Percentiles rank a stretch among this genome's conserved stretches.
These are phyloP conservation scores for Cistogaster globosa DNA, from an alignment of 2,888 invertebrate genomes.

Conservation along the genomic window DNA sequence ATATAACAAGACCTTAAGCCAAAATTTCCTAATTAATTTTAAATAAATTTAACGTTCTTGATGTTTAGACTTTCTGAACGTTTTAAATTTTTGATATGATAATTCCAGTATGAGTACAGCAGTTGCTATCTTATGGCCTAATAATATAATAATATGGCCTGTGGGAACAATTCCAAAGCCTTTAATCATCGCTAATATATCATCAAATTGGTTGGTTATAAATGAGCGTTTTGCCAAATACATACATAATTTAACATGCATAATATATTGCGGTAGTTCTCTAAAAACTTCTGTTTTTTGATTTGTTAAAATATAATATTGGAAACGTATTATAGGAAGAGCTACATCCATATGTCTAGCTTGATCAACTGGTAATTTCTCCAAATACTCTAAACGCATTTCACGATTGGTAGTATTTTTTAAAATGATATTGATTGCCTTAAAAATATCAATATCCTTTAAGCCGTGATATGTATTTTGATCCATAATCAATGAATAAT, in stretches of 20 bases:
- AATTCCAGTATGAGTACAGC: constrained; percentile 66
- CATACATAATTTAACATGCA: constrained; percentile 66
- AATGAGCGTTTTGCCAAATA: constrained; percentile 72
- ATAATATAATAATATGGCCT: constrained; percentile 17
- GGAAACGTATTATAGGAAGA: constrained; percentile 54
- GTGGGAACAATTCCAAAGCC: constrained; percentile 64
- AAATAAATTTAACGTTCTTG: not conserved
- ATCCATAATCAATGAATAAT: constrained; percentile 53
- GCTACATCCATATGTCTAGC: constrained; percentile 2
- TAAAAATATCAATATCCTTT: not conserved
- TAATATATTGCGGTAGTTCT: constrained; percentile 64
- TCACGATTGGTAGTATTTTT: constrained; percentile 26
- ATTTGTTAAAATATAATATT: constrained; percentile 45
- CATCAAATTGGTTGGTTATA: constrained; percentile 61
- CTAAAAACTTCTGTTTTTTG: constrained; percentile 48
- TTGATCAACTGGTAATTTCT: not conserved
- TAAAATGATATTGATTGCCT: constrained; percentile 30
- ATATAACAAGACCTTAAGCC: no score
- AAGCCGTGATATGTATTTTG: constrained; percentile 29
- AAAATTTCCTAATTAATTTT: no score
- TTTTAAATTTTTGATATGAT: constrained; percentile 57
- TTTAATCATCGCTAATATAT: constrained; percentile 48
- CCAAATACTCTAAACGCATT: constrained; percentile 32
- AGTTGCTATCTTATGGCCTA: constrained; percentile 20
- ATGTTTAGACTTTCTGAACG: not conserved